Evolutionary conservation across 1,140 invertebrate genomes (phyloP).

Genomic region (Drosophila busckii): DNA sequence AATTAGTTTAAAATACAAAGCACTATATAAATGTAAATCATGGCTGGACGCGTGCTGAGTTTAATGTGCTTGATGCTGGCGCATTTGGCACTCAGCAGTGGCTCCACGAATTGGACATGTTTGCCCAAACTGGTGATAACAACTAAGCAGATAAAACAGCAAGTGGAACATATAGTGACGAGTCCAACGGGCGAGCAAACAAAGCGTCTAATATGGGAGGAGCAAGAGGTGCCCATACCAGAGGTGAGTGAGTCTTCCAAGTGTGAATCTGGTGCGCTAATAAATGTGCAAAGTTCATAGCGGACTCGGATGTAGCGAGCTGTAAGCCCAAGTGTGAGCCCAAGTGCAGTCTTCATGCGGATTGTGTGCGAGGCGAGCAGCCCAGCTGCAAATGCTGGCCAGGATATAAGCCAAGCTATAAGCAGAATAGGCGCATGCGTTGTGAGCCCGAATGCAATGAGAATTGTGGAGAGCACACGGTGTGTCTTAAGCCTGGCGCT

Average conservation of each 20-base stretch:
- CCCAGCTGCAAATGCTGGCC: neutral
- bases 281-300: neutral
- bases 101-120: neutral
- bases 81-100: neutral
- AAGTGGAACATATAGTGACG: too few species aligned
- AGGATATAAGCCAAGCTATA: neutral
- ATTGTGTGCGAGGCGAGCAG: neutral
- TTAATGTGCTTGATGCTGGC: neutral
- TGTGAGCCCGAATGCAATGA: neutral
- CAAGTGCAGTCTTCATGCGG: neutral
- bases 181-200: too few species aligned
- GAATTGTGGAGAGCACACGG: neutral
- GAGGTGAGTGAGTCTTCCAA: too few species aligned
- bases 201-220: too few species aligned
- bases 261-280: too few species aligned
- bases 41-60: neutral
- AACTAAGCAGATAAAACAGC: neutral
- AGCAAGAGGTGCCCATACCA: too few species aligned
- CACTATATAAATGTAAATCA: neutral
- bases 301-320: too few species aligned
- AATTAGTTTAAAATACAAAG: too few species aligned
- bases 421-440: too few species aligned
- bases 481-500: neutral
- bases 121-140: neutral
- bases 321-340: neutral